A percentile compares a stretch with the other conserved stretches of the same genome.
These are phyloP conservation scores for Coptodon bakossiorum DNA, from an alignment of 2,113 vertebrate species.

Conservation along the genomic window DNA sequence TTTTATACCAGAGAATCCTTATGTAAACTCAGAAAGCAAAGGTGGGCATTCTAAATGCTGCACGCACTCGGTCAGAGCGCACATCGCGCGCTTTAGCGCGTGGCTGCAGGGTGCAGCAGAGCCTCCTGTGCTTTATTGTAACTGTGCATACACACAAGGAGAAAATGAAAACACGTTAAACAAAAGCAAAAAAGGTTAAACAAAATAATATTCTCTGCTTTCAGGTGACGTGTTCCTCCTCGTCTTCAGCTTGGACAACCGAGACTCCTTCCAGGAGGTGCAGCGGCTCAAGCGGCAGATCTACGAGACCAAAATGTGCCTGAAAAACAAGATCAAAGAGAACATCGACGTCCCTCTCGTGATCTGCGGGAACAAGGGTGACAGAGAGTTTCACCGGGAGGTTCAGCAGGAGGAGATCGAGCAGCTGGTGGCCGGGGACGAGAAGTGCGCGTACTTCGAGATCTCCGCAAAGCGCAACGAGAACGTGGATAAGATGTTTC, in stretches of 20 bases:
- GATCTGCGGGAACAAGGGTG: slow-evolving; percentile 95
- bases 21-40: neutral
- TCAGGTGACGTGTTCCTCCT: slow-evolving; percentile 94
- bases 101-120: neutral
- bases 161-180: neutral
- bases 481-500: slow-evolving; percentile 95
- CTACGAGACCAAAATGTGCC: slow-evolving; percentile 91
- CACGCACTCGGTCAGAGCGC: neutral
- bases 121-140: neutral
- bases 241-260: slow-evolving; percentile 95
- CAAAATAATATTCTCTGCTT: neutral
- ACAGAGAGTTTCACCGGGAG: slow-evolving; percentile 85
- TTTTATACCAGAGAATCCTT: neutral
- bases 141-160: neutral
- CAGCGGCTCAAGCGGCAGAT: slow-evolving; percentile 93
- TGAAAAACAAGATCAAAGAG: slow-evolving; percentile 95
- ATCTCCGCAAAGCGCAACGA: slow-evolving; percentile 96
- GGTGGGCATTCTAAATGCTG: neutral
- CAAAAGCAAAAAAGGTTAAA: neutral
- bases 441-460: slow-evolving; percentile 92
- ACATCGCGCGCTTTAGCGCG: neutral
- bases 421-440: slow-evolving; percentile 81
- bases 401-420: slow-evolving; percentile 84
- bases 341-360: slow-evolving; percentile 90
- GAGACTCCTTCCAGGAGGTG: slow-evolving; percentile 95